These are phyloP conservation scores for Cricetomys ansorgei DNA, from an alignment of 2,113 vertebrate genomes.

Conservation along the genomic window DNA sequence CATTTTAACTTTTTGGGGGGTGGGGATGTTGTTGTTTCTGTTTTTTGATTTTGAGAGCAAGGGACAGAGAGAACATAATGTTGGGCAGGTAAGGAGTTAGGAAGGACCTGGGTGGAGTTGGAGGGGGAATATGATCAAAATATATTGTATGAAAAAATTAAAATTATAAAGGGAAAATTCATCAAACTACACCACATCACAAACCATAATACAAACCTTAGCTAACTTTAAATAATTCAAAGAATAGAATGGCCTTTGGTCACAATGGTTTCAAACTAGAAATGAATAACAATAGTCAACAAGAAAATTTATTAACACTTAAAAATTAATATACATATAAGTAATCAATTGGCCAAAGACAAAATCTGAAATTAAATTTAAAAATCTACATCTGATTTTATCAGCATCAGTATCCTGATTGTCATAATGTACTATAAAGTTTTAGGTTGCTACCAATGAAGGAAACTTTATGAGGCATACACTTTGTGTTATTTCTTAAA, in stretches of 20 bases:
- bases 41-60: not conserved
- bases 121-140: not conserved
- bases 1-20: not conserved
- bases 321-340: not conserved
- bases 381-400: not conserved
- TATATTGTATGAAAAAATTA: not conserved
- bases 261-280: not conserved
- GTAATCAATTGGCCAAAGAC: not conserved
- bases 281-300: not conserved
- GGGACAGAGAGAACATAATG: not conserved
- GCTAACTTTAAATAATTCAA: not conserved
- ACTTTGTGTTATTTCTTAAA: slow-evolving; percentile 15
- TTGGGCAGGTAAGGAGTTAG: not conserved
- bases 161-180: not conserved
- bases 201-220: not conserved
- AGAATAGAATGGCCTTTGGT: not conserved
- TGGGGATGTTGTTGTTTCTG: not conserved
- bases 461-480: not conserved
- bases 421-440: not conserved
- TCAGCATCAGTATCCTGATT: not conserved
- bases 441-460: not conserved
- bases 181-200: not conserved
- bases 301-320: not conserved
- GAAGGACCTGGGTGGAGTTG: not conserved
- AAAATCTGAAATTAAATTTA: not conserved